These are phyloP conservation scores for Ctenodactylus gundi DNA, from an alignment of 2,113 vertebrate species.

Conservation along the genomic window DNA sequence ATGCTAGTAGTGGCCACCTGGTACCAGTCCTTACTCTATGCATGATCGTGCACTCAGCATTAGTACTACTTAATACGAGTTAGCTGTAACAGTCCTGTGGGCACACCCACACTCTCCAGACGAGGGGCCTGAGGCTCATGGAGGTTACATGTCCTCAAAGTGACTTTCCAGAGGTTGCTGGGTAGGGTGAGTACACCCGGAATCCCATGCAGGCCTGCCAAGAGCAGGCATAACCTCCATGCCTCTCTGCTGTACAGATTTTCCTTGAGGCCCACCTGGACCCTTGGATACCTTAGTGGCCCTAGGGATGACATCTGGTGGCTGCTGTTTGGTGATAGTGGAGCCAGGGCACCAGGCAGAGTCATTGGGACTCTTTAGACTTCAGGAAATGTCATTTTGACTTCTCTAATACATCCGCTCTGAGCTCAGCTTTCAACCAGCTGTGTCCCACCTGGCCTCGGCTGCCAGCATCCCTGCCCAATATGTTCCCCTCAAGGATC, in stretches of 20 bases:
- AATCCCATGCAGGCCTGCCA: neutral
- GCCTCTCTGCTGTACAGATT: neutral
- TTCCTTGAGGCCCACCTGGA: neutral
- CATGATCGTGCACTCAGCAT: rapidly evolving
- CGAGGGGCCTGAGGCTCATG: neutral
- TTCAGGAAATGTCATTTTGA: neutral
- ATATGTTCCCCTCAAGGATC: rapidly evolving
- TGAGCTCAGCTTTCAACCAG: neutral
- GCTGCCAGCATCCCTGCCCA: rapidly evolving
- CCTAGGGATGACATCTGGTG: neutral
- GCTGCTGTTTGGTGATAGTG: neutral
- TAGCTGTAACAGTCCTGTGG: neutral
- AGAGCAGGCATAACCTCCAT: neutral
- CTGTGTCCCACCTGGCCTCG: too few relatives aligned
- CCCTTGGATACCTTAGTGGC: rapidly evolving
- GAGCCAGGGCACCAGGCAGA: neutral
- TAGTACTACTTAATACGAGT: rapidly evolving
- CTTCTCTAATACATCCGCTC: neutral
- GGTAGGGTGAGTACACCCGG: rapidly evolving
- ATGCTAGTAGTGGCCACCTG: rapidly evolving
- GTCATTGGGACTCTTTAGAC: neutral
- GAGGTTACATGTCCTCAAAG: neutral
- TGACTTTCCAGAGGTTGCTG: neutral
- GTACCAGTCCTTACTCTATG: rapidly evolving
- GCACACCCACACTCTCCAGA: rapidly evolving